Base-by-base conservation (phyloP, 2,113 vertebrate species). In the Cariama cristata region DNA sequence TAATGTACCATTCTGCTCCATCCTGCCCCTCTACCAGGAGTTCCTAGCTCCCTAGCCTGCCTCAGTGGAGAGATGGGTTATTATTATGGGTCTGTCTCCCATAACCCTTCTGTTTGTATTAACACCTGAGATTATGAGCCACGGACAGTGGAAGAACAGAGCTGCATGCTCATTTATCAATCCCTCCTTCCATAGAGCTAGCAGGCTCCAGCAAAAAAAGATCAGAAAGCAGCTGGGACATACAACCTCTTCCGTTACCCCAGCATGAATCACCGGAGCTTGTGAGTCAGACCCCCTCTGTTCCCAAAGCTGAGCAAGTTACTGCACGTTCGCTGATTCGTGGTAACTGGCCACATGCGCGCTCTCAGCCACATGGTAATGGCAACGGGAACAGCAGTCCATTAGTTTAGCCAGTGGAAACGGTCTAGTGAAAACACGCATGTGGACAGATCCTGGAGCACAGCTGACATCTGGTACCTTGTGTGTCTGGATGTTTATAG, bases 211-310 rank as follows among this genome's bases (percentile, higher is more conserved):
- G 49, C 17, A 52, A 64, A 80, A 80, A 38, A 60, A 60, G 69
- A 60, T 81, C 81, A 91, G 69, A 91, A 91, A 40, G 81, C 53
- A 90, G 77, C 69, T 76, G 81, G 85, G 90, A 82, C 62, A 53
- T 40, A 87, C 11, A 90, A 76, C 38, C 81, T 90, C 67, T 91
- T 93, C 52, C 89, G 85, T 79, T 93, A 90, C 44, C 96, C 90
- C 95, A 90, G 90, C 2, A 12, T 97, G 97, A 97, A 96, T 97
- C 96, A 97, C 77, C 69, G 77, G 85, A 92, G 87, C 49, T 45
- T 35, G 81, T 97, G 97, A 97, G 87, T 97, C 97, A 97, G 93
- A 68, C 30, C 77, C 91, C 81, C 77, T 88, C 27, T 2, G 5
- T 93, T 91, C 81, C 91, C 91, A 60, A 68, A 58, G 73, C 87